Conservation (phyloP, 1,140 invertebrate species). For the Ceratitis capitata region DNA sequence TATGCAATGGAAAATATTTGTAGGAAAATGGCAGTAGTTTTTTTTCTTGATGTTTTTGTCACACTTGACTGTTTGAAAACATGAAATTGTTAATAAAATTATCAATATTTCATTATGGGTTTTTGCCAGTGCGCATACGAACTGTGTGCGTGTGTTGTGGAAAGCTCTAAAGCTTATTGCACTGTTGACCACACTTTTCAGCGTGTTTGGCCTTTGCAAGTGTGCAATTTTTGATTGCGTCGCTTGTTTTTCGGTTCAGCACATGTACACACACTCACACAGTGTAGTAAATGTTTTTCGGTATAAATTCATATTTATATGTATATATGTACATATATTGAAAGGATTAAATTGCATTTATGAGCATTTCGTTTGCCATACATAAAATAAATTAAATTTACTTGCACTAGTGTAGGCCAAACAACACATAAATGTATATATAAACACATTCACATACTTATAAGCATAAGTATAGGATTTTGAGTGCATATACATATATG, state of each 20-base stretch:
- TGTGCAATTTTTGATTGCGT: constrained; percentile 20
- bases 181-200: neutral
- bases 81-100: constrained; percentile 41
- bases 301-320: too few species aligned
- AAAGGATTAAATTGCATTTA: constrained; percentile 18
- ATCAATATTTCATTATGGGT: constrained; percentile 39
- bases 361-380: constrained; percentile 17
- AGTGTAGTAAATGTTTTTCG: neutral
- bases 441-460: too few species aligned
- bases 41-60: neutral
- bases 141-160: neutral
- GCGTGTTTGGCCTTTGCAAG: neutral
- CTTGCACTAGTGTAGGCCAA: too few species aligned
- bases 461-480: neutral
- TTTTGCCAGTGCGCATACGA: neutral
- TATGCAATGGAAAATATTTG: neutral
- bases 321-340: neutral
- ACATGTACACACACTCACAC: neutral
- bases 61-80: neutral
- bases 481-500: neutral
- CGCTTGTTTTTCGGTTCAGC: neutral
- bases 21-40: neutral
- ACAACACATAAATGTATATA: too few species aligned
- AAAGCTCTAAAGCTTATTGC: constrained; percentile 23
- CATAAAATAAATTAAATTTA: constrained; percentile 32